Base-by-base conservation (phyloP, 92 coral and sea anemone species). In the Montipora capitata region DNA sequence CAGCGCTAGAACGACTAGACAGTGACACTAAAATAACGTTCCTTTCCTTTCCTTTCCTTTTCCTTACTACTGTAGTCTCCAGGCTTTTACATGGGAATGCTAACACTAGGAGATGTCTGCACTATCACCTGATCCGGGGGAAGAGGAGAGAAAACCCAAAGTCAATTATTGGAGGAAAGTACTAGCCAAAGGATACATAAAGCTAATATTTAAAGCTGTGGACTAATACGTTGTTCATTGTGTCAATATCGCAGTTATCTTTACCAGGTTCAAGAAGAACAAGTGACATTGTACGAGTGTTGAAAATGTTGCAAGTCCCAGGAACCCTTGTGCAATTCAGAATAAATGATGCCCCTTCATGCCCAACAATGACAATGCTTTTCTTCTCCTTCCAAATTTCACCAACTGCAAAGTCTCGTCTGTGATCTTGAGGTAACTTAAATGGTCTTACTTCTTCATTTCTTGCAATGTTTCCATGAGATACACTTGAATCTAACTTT, bases 321-420 rank as follows among this genome's bases (percentile, higher is more conserved):
- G 78, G 78, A 17, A 75, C 87, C 58, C 88, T 88, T 70, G 83
- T 90, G 57, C 94, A 93, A 56, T 91, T 80, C 80, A 95, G 78
- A 41, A 95, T 86, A 80, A 96, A 94, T 20, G 99, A 97, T 5
- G 94, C 88, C 74, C 94, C 93, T 13, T 72, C 72, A 79, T 96
- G 89, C 17, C 99, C 99, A 69, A 97, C 94, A 18, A 97, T 75
- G 0, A 88, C 99, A 7, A 97, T 87, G 58, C 96, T 97, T 42
- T 93, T 88, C 78, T 85, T 93, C 82, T 97, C 99, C 79, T 96
- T 92, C 99, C 99, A 97, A 15, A 88, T 69, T 83, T 97, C 99
- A 16, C 95, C 99, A 64, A 97, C 98, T 69, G 94, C 72, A 35
- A 96, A 48, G 63, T 92, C 84, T 38, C 81, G 92, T 66, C 82